Conservation (phyloP, 2,113 vertebrate species). For the Limanda limanda region DNA sequence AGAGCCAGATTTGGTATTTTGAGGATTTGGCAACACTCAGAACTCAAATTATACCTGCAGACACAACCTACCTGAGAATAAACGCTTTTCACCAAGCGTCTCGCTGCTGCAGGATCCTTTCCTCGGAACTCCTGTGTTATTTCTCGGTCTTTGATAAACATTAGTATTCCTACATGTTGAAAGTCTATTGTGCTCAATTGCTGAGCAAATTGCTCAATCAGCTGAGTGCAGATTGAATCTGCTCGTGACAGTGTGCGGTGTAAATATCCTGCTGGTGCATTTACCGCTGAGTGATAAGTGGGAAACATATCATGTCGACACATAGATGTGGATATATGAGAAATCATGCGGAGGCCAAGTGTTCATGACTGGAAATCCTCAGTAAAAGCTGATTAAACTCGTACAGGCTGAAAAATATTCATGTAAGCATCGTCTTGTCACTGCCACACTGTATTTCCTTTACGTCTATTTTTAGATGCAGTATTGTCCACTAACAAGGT, state of each 20-base stretch:
- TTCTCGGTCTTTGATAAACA: constrained; percentile 39
- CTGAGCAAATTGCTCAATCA: constrained; percentile 55
- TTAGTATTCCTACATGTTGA: constrained; percentile 62
- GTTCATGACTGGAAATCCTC: too few relatives aligned
- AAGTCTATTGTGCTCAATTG: constrained; percentile 54
- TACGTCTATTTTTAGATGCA: constrained; percentile 15
- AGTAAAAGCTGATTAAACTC: too few relatives aligned
- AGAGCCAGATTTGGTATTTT: not conserved
- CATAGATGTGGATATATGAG: not conserved
- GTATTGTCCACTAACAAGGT: constrained; percentile 17
- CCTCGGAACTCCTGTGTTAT: constrained; percentile 14
- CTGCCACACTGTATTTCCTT: not conserved
- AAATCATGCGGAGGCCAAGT: not conserved
- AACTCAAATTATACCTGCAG: not conserved
- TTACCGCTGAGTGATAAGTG: constrained; percentile 39
- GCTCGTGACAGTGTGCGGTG: constrained; percentile 60
- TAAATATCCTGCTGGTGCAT: constrained; percentile 72
- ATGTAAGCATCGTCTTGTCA: not conserved
- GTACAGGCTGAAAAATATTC: too few relatives aligned
- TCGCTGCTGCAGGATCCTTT: not conserved
- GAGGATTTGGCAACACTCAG: not conserved
- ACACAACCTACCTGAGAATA: not conserved
- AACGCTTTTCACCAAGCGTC: not conserved
- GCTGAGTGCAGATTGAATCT: constrained; percentile 74
- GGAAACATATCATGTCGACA: constrained; percentile 40